A percentile compares a stretch with the other conserved stretches of the same genome.
These are phyloP conservation scores for Arothron firmamentum DNA, from an alignment of 2,113 vertebrate species.

Conservation along the genomic window DNA sequence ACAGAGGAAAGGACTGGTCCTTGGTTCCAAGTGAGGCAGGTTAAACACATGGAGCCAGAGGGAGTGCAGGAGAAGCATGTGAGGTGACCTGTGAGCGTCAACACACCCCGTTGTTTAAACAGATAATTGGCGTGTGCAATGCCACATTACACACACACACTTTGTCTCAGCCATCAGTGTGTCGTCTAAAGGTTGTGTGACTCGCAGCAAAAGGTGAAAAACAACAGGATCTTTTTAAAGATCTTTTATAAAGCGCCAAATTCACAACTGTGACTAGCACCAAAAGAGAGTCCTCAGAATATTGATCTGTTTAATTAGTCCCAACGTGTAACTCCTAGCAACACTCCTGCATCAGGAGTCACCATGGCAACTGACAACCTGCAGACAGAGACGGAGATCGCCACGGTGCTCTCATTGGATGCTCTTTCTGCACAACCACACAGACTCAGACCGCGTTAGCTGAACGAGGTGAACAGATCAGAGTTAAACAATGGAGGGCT, in stretches of 20 bases:
- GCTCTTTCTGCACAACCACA: slow-evolving; percentile 27
- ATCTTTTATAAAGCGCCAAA: not conserved
- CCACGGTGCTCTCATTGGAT: slow-evolving; percentile 44
- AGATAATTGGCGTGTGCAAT: not conserved
- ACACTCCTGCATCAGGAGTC: slow-evolving; percentile 67
- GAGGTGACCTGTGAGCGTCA: too few species aligned
- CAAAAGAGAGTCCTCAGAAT: slow-evolving; percentile 24
- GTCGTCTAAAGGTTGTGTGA: too few species aligned
- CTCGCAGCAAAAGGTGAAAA: too few species aligned
- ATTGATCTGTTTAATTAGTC: slow-evolving; percentile 67
- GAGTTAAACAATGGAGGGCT: not conserved
- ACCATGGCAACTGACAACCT: slow-evolving; percentile 69
- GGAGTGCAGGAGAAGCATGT: too few species aligned
- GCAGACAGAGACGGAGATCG: slow-evolving; percentile 23
- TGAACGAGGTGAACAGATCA: not conserved
- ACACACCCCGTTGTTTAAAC: too few species aligned
- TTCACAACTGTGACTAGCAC: not conserved
- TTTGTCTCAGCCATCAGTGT: not conserved
- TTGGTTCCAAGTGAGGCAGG: too few species aligned
- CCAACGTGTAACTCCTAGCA: slow-evolving; percentile 68
- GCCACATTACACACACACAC: not conserved
- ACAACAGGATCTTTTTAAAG: too few species aligned
- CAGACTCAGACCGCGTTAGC: slow-evolving; percentile 1
- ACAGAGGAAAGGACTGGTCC: too few species aligned
- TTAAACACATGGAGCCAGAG: too few species aligned